phyloP scores from a whole-genome alignment of 2,797 vertebrate genomes.

The Xyrichtys novacula region DNA sequence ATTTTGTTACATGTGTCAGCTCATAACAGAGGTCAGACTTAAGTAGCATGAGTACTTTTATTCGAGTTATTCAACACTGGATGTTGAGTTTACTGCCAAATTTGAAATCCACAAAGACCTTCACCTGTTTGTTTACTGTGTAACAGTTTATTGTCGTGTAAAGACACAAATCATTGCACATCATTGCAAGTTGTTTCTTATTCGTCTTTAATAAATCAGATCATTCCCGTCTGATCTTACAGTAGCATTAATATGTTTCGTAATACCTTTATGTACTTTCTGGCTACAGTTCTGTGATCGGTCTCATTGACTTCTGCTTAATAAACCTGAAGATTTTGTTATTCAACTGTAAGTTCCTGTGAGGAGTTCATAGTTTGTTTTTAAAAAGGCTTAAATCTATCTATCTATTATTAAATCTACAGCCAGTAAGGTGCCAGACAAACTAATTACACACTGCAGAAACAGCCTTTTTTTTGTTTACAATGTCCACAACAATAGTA shows the following conservation, averaged over 20 bases:
- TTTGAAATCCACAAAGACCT: constrained; percentile 38
- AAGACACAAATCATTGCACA: constrained; percentile 47
- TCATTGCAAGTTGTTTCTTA: constrained; percentile 38
- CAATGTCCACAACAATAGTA: no score
- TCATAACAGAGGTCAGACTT: constrained; percentile 37
- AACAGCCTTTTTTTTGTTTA: no score
- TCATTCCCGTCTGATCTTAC: constrained; percentile 37
- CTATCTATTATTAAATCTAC: no score
- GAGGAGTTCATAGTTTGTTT: no score
- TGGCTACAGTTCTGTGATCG: constrained; percentile 44
- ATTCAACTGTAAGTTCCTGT: no score
- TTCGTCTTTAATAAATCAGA: constrained; percentile 31
- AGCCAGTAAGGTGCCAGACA: no score
- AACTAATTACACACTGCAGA: no score
- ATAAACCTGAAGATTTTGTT: constrained; percentile 33
- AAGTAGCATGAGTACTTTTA: constrained; percentile 48
- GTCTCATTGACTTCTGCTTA: constrained; percentile 29
- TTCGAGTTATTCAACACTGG: constrained; percentile 78
- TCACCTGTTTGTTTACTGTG: constrained; percentile 29
- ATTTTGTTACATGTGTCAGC: constrained; percentile 48
- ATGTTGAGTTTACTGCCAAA: constrained; percentile 77
- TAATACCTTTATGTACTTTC: constrained; percentile 59
- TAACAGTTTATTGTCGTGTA: constrained; percentile 29
- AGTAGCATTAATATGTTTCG: constrained; percentile 49
- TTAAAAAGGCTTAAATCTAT: no score